These are phyloP conservation scores for Phaethornis superciliosus DNA, from an alignment of 2,113 vertebrate genomes.

Conservation along the genomic window DNA sequence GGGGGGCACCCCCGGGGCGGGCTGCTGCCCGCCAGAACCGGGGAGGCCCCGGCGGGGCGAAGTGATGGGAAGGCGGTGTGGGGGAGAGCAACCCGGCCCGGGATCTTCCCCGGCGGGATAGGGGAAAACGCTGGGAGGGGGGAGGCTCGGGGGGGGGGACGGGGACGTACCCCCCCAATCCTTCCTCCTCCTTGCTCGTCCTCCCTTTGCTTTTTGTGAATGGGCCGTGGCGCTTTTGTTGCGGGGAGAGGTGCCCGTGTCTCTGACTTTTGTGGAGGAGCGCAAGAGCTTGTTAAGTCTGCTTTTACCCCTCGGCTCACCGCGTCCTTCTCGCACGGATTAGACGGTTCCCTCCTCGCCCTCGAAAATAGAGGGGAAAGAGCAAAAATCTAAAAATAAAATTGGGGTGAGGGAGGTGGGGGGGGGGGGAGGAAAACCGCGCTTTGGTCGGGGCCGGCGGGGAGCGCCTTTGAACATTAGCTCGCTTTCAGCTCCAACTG, in stretches of 20 bases:
- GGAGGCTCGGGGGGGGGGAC: constrained; percentile 19
- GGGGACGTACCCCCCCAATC: background rate
- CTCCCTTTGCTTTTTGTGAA: constrained; percentile 74
- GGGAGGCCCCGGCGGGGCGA: background rate
- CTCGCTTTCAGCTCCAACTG: constrained; percentile 87
- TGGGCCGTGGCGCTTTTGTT: constrained; percentile 80
- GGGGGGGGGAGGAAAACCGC: background rate
- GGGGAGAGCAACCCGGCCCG: background rate
- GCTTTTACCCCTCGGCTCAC: background rate
- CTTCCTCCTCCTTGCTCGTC: background rate
- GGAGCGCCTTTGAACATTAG: constrained; percentile 88
- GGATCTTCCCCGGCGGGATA: background rate
- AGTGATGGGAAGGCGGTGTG: background rate
- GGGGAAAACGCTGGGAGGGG: background rate
- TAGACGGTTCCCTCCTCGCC: constrained; percentile 66
- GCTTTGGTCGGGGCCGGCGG: constrained; percentile 76
- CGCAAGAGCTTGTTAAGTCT: constrained; percentile 74
- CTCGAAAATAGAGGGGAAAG: constrained; percentile 70
- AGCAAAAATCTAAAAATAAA: background rate
- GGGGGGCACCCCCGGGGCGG: background rate
- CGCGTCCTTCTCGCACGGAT: constrained; percentile 63
- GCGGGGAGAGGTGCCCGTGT: constrained; percentile 76
- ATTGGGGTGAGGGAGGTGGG: background rate
- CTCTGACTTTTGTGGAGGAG: constrained; percentile 82
- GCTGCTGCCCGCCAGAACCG: background rate